Percentiles rank a stretch among this genome's conserved stretches.
Conservation (phyloP, 2,888 invertebrate species). For the Marasmarcha lunaedactyla region DNA sequence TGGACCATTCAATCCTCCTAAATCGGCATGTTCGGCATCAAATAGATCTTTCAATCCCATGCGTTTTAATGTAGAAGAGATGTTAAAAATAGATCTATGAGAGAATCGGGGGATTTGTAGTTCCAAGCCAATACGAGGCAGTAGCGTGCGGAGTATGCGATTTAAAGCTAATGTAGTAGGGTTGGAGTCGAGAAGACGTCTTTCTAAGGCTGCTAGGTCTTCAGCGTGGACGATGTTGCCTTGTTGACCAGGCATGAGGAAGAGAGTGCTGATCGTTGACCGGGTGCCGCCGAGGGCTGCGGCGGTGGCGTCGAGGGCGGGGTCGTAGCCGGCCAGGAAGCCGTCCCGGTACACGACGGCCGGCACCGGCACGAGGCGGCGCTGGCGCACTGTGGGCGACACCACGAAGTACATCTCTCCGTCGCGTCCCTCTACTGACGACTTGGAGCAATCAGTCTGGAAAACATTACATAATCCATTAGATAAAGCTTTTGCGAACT, state of each 20-base stretch:
- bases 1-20: constrained; percentile 84
- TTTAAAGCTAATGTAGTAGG: constrained; percentile 80
- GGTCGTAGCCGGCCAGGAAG: constrained; percentile 88
- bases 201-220: constrained; percentile 80
- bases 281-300: constrained; percentile 80
- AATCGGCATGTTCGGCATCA: constrained; percentile 79
- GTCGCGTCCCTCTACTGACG: constrained; percentile 81
- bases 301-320: constrained; percentile 85
- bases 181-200: constrained; percentile 74
- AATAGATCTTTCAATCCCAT: constrained; percentile 88
- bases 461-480: no score
- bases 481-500: no score
- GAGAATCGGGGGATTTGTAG: constrained; percentile 87
- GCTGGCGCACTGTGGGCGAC: constrained; percentile 81
- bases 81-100: constrained; percentile 85
- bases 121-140: constrained; percentile 82
- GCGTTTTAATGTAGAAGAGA: constrained; percentile 79
- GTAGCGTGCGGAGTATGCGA: constrained; percentile 77
- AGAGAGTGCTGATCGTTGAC: constrained; percentile 81
- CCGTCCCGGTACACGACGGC: constrained; percentile 82
- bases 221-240: constrained; percentile 84
- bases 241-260: constrained; percentile 88
- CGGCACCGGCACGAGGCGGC: constrained; percentile 85
- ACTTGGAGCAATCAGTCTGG: constrained; percentile 82
- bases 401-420: constrained; percentile 91